A percentile compares a stretch with the other conserved stretches of the same genome.
These are phyloP conservation scores for Acanthurus tractus DNA, from an alignment of 2,797 vertebrate species.

Conservation along the genomic window DNA sequence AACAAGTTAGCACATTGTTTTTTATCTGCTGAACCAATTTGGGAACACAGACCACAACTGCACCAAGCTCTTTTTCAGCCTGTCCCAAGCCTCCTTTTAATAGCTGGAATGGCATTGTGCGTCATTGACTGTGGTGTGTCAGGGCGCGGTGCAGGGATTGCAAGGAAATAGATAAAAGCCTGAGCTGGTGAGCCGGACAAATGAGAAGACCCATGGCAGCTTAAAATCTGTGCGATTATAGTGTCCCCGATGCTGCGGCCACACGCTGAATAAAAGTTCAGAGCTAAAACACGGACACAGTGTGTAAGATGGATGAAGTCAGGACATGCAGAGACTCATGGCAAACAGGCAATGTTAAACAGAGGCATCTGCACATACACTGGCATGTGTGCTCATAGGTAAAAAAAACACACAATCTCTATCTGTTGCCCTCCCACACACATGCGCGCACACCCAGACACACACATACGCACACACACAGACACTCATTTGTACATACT, in stretches of 20 bases:
- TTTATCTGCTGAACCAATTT: conserved; percentile 33
- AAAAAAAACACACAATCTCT: not conserved
- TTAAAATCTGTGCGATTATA: conserved; percentile 65
- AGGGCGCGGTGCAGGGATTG: conserved; percentile 34
- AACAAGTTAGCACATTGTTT: conserved; percentile 10
- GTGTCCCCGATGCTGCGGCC: conserved; percentile 44
- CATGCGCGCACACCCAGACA: too few relatives aligned
- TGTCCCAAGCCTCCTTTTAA: conserved; percentile 60
- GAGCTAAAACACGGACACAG: conserved; percentile 31
- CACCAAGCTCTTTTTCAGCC: conserved; percentile 22
- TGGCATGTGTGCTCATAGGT: not conserved
- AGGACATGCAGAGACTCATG: conserved; percentile 4
- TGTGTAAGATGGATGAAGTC: not conserved
- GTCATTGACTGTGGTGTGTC: conserved; percentile 53
- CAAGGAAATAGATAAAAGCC: conserved; percentile 49
- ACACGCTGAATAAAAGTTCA: conserved; percentile 22
- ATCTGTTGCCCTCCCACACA: not conserved
- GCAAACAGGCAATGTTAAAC: conserved; percentile 6
- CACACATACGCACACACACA: too few relatives aligned
- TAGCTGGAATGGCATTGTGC: conserved; percentile 51
- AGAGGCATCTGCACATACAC: not conserved
- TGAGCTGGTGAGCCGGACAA: conserved; percentile 66
- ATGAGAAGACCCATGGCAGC: conserved; percentile 61
- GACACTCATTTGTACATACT: too few relatives aligned
- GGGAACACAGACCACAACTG: conserved; percentile 27